phyloP scores from a whole-genome alignment of 2,113 vertebrate species.

The human (Homo sapiens) region GRCh38 chr1:210590001-210590500 shows the following conservation, averaged over 20 bases:
- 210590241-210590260: neutral
- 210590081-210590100: neutral
- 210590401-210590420: neutral
- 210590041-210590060: neutral
- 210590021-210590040: neutral
- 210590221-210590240: neutral
- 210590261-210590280: neutral
- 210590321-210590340: neutral
- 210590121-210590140: neutral
- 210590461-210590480: neutral
- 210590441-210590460: neutral
- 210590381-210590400: neutral
- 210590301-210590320: neutral
- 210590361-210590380: neutral
- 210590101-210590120: neutral
- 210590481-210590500: neutral
- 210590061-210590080: rapidly evolving
- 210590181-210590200: neutral
- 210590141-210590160: neutral
- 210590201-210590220: neutral
- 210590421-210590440: neutral
- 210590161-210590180: neutral
- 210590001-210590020: neutral
- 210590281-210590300: neutral
- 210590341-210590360: neutral